Evolutionary conservation across 2,888 invertebrate species (phyloP), one percentile per base, ranked within the genome.

Genomic region (Drosophila mettleri): DNA sequence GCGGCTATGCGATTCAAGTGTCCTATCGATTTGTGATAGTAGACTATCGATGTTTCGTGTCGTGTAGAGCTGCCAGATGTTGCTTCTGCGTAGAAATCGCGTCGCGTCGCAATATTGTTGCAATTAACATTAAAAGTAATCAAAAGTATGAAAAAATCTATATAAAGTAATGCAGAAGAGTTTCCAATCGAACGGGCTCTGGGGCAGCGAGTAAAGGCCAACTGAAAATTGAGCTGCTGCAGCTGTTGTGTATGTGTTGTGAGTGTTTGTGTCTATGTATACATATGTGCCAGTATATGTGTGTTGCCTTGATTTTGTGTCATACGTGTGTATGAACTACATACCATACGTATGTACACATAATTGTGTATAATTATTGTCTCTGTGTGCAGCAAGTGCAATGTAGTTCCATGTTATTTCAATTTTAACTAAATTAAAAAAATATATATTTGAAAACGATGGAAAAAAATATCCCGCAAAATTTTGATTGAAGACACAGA

Each of bases 291-390:
- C 36, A 43, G 38, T 57, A 62, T 74, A 43, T 74, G 52, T 43
- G 60, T 70, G 63, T 80, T 76, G 72, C 79, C 79, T 78, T 81
- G 72, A 67, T 74, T 78, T 80, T 74, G 69, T 74, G 64, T 59
- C 72, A 74, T 73, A 57, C 76, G 67, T 71, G 73, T 79, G 61
- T 61, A 73, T 67, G 52, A 74, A 64, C 63, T 59, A 68, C 48
- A 71, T 48, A 64, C 31, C 24, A 8, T 59, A 59, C 54, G 27
- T 52, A 49, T 46, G 31, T 38, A 57, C 33, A 60, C 54, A 69
- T 60, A 73, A 69, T 59, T 69, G 58, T 73, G 58, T 59, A 61
- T 54, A 68, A 68, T 39, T 60, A 43, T 18, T 45, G 43, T 52
- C 33, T 33, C 24, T 62, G 46, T 57, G 33, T 57, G 39, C 58